These are phyloP conservation scores for Halisarca cf. caerulea DNA, from an alignment of 37 sponge, comb jelly and placozoan genomes.

Conservation along the genomic window DNA sequence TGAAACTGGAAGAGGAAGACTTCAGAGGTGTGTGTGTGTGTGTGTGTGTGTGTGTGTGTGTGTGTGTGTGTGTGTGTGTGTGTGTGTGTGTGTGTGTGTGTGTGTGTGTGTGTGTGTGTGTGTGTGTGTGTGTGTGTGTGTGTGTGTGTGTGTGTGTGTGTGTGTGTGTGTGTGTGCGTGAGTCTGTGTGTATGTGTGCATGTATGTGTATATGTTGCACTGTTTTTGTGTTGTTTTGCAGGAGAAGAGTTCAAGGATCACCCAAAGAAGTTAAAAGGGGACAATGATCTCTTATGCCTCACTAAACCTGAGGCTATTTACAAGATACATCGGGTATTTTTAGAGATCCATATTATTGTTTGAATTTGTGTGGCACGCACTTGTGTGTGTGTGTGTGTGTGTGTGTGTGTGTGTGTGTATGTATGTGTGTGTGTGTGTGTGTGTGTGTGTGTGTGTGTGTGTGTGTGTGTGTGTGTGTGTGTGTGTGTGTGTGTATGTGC, in stretches of 20 bases:
- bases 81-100: not conserved
- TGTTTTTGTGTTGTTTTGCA: not conserved
- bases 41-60: not conserved
- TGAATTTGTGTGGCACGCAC: no score
- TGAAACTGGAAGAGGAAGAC: constrained; percentile 81
- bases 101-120: constrained; percentile 31
- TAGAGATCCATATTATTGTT: no score
- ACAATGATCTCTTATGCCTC: constrained; percentile 94
- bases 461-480: no score
- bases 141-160: constrained; percentile 9
- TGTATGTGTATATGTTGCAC: not conserved
- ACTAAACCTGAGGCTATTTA: constrained; percentile 91
- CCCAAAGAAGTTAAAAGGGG: constrained; percentile 84
- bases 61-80: not conserved
- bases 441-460: no score
- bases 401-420: no score
- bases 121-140: constrained; percentile 29
- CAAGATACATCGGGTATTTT: constrained; percentile 89
- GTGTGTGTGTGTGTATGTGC: no score
- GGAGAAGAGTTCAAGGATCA: constrained; percentile 94
- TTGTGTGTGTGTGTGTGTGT: no score
- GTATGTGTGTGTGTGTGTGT: no score
- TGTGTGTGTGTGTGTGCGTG: constrained; percentile 13
- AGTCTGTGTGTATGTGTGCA: not conserved
- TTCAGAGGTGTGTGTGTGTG: constrained; percentile 77